These are phyloP conservation scores for Tragelaphus imberbis DNA, from an alignment of 2,113 vertebrate genomes.

Conservation along the genomic window DNA sequence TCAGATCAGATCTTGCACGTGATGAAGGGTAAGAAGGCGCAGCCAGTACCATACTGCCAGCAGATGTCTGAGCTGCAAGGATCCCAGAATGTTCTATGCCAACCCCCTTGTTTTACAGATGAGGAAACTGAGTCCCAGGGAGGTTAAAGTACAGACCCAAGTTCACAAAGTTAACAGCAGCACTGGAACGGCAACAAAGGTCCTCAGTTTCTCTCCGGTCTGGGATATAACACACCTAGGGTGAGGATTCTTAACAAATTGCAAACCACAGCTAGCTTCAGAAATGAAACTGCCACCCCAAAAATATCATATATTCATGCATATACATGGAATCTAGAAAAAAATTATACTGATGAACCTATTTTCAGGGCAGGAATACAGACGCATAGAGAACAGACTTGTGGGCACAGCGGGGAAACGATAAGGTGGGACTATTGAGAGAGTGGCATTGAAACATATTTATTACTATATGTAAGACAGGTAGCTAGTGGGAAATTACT, in stretches of 20 bases:
- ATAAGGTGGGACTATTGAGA: neutral
- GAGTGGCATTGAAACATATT: neutral
- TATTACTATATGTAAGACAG: neutral
- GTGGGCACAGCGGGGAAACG: neutral
- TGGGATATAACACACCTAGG: neutral
- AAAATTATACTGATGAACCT: neutral
- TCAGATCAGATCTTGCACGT: rapidly evolving
- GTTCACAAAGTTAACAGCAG: neutral
- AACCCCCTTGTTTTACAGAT: neutral
- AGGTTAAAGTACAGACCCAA: neutral
- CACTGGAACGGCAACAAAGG: neutral
- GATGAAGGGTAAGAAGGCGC: neutral
- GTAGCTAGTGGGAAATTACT: neutral
- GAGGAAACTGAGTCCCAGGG: neutral
- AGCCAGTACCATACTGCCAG: rapidly evolving
- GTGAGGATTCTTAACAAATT: neutral
- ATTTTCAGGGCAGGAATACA: neutral
- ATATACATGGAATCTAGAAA: neutral
- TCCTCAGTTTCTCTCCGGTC: neutral
- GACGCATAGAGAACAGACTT: neutral
- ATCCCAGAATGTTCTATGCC: neutral
- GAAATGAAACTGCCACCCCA: neutral
- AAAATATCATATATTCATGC: neutral
- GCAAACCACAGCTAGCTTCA: neutral
- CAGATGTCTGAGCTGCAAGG: neutral